phyloP scores from a whole-genome alignment of 2,113 vertebrate species.

The Pyrgilauda ruficollis region DNA sequence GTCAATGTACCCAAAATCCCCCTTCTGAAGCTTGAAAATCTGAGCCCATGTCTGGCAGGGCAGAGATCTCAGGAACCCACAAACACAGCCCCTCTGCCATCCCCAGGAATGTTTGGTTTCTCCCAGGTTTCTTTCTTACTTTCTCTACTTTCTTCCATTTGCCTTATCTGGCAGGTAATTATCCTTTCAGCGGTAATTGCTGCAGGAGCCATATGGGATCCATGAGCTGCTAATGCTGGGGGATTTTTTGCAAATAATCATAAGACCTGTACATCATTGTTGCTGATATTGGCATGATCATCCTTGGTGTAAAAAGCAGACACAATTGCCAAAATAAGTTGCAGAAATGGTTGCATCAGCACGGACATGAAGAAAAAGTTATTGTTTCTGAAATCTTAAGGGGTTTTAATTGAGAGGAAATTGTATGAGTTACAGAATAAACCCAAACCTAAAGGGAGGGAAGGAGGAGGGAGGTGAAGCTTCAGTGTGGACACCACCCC shows the following conservation, averaged over 20 bases:
- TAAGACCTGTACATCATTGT: background rate
- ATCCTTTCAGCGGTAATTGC: background rate
- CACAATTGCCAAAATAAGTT: background rate
- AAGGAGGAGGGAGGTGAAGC: background rate
- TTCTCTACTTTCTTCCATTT: background rate
- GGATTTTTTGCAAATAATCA: background rate
- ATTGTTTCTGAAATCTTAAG: background rate
- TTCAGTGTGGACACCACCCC: background rate
- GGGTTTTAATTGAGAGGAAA: background rate
- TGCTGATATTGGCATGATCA: background rate
- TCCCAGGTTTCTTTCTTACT: background rate
- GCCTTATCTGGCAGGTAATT: background rate
- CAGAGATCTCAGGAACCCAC: accelerated
- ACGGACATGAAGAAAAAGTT: background rate
- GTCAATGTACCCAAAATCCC: background rate
- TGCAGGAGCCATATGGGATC: background rate
- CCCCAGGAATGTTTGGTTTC: background rate
- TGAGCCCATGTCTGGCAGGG: background rate
- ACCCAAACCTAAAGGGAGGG: background rate
- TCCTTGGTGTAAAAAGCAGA: background rate
- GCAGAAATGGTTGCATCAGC: background rate
- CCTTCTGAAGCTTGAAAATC: background rate
- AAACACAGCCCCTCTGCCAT: background rate
- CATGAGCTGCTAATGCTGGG: background rate
- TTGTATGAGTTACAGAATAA: background rate